Evolutionary conservation across 2,797 vertebrate genomes (phyloP).

Genomic region (Cygnus olor): DNA sequence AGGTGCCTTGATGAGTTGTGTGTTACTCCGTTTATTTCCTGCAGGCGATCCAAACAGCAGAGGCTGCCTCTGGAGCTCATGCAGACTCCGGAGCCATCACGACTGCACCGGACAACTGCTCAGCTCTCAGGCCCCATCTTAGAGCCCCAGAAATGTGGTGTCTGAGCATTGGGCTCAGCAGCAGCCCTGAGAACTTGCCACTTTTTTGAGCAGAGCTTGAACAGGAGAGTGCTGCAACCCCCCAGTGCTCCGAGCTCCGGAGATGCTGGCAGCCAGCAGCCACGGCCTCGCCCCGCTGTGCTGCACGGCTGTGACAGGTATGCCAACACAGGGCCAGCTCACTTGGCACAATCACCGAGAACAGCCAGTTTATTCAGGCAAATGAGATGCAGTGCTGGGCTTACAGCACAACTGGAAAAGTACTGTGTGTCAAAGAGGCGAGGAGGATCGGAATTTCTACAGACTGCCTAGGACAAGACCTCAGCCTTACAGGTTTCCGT

Average conservation of each 20-base stretch:
- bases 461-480: neutral
- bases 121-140: neutral
- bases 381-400: neutral
- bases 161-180: neutral
- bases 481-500: neutral
- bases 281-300: accelerated
- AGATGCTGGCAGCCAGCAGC: accelerated
- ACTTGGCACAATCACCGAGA: neutral
- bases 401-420: slow-evolving; percentile 34
- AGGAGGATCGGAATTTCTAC: neutral
- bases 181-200: neutral
- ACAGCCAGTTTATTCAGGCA: slow-evolving; percentile 39
- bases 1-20: slow-evolving; percentile 18
- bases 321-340: neutral
- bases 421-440: neutral
- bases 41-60: slow-evolving; percentile 7
- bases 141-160: neutral
- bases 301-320: neutral
- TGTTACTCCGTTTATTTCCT: slow-evolving; percentile 38
- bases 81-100: neutral
- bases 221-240: neutral
- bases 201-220: neutral
- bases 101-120: neutral
- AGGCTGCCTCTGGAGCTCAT: slow-evolving; percentile 26
- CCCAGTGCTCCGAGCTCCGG: neutral